Evolutionary conservation across 2,888 invertebrate genomes (phyloP).

Genomic region (Orchestes rusci): DNA sequence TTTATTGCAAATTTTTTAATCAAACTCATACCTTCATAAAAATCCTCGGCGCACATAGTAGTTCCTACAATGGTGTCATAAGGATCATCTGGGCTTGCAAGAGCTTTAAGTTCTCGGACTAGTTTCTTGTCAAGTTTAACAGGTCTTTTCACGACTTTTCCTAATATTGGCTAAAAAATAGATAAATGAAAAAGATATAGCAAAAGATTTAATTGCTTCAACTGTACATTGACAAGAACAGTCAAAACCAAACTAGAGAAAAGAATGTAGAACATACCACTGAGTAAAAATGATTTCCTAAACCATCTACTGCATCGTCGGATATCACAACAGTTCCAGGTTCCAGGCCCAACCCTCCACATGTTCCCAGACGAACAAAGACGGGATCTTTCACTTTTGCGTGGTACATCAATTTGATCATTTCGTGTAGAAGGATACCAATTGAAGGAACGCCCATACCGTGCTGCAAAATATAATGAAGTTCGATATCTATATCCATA

Average conservation of each 20-base stretch:
- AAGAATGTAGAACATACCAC: slow-evolving; percentile 57
- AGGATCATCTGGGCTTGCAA: slow-evolving; percentile 71
- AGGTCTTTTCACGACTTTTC: slow-evolving; percentile 72
- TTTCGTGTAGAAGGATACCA: slow-evolving; percentile 90
- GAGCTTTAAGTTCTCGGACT: slow-evolving; percentile 67
- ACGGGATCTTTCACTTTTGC: slow-evolving; percentile 81
- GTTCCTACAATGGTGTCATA: slow-evolving; percentile 84
- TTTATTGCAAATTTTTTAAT: slow-evolving; percentile 14
- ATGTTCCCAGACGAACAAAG: slow-evolving; percentile 90
- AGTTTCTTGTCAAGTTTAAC: slow-evolving; percentile 78
- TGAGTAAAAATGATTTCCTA: slow-evolving; percentile 73
- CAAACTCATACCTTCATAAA: slow-evolving; percentile 76
- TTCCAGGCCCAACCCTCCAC: slow-evolving; percentile 88
- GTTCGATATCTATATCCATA: not conserved
- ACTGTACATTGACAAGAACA: too few species aligned
- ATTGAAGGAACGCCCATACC: slow-evolving; percentile 98
- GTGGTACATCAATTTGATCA: slow-evolving; percentile 93
- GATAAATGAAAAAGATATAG: not conserved
- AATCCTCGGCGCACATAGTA: slow-evolving; percentile 95
- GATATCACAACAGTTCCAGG: slow-evolving; percentile 92
- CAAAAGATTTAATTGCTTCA: not conserved
- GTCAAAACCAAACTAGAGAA: too few species aligned
- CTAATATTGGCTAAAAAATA: slow-evolving; percentile 76
- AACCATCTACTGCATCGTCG: slow-evolving; percentile 85
- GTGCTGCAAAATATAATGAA: slow-evolving; percentile 56